A percentile compares a stretch with the other conserved stretches of the same genome.
Evolutionary conservation across 2,888 invertebrate species (phyloP).

Genomic region (Ecdyonurus torrentis): DNA sequence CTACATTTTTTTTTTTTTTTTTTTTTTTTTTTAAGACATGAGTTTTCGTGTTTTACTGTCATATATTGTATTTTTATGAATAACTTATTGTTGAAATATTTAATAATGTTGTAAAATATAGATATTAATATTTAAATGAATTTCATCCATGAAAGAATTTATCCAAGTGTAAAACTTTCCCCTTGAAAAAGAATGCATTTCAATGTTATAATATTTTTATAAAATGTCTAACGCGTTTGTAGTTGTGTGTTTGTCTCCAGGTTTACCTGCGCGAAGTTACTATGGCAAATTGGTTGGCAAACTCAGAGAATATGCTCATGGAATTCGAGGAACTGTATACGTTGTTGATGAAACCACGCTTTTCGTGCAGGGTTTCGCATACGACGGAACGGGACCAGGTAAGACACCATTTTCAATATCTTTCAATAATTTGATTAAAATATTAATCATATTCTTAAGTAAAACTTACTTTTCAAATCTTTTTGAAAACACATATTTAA

Average conservation of each 20-base stretch:
- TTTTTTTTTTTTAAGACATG: too few species aligned
- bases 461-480: neutral
- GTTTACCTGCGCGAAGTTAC: slow-evolving; percentile 26
- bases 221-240: neutral
- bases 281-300: slow-evolving; percentile 62
- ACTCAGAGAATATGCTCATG: slow-evolving; percentile 57
- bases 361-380: slow-evolving; percentile 72
- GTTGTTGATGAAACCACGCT: slow-evolving; percentile 79
- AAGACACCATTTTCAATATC: slow-evolving; percentile 8
- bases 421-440: neutral
- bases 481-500: neutral
- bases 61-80: too few species aligned
- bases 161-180: too few species aligned
- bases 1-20: too few species aligned
- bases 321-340: slow-evolving; percentile 64
- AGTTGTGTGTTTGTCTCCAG: slow-evolving; percentile 7
- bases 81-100: too few species aligned
- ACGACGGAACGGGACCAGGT: slow-evolving; percentile 69
- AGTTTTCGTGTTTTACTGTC: too few species aligned
- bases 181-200: too few species aligned
- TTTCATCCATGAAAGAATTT: too few species aligned
- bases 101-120: too few species aligned
- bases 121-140: too few species aligned
- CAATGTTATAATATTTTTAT: too few species aligned
- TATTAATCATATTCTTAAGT: neutral